Evolutionary conservation across 2,888 invertebrate species (phyloP).

Genomic region (Zeuzera pyrina): DNA sequence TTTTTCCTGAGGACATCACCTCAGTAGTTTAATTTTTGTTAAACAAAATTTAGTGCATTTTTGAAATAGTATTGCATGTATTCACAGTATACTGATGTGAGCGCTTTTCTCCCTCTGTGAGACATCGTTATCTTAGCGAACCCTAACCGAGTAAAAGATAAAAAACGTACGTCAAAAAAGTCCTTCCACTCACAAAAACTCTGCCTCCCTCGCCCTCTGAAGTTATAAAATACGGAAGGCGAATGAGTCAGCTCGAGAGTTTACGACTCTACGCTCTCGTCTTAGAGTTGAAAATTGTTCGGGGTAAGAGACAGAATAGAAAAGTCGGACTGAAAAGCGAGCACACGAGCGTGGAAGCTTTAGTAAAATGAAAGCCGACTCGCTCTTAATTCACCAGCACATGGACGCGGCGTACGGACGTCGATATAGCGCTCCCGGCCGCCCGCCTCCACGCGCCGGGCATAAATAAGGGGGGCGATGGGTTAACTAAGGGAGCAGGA

Average conservation of each 20-base stretch:
- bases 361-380: conserved; percentile 72
- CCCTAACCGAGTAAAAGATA: conserved; percentile 70
- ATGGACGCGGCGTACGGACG: conserved; percentile 49
- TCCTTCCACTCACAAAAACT: conserved; percentile 69
- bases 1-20: too few species aligned
- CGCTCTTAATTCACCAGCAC: conserved; percentile 71
- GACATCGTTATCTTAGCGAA: conserved; percentile 69
- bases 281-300: conserved; percentile 48
- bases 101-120: conserved; percentile 50
- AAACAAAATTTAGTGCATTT: not conserved
- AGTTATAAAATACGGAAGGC: conserved; percentile 66
- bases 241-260: conserved; percentile 30
- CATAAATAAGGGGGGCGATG: conserved; percentile 68
- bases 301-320: conserved; percentile 37
- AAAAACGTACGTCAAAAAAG: conserved; percentile 72
- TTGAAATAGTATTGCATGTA: not conserved
- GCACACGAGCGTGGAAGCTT: conserved; percentile 71
- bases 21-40: not conserved
- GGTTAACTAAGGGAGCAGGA: conserved; percentile 64
- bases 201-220: conserved; percentile 56
- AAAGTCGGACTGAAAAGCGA: conserved; percentile 56
- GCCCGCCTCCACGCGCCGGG: conserved; percentile 29
- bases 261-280: conserved; percentile 42
- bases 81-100: conserved; percentile 27
- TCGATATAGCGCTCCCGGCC: conserved; percentile 42